Percentiles rank a stretch among this genome's conserved stretches.
phyloP scores from a whole-genome alignment of 2,113 vertebrate species.

The Ondatra zibethicus region DNA sequence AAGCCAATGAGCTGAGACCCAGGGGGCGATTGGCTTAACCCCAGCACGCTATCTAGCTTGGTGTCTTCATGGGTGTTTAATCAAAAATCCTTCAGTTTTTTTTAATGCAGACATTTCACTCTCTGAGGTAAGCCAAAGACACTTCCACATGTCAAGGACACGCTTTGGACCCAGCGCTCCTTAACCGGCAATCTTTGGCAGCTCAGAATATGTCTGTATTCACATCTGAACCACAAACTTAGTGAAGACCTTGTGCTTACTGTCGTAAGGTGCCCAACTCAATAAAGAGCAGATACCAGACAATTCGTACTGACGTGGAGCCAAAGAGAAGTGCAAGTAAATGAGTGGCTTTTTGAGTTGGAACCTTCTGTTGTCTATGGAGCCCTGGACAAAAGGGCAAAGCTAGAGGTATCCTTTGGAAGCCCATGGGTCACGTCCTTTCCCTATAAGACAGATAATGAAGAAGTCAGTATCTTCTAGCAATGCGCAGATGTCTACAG shows the following conservation, averaged over 20 bases:
- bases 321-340: constrained; percentile 30
- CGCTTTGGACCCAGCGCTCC: accelerated
- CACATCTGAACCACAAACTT: not conserved
- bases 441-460: not conserved
- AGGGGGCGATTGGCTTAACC: constrained; percentile 6
- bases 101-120: not conserved
- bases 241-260: not conserved
- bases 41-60: constrained; percentile 43
- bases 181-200: not conserved
- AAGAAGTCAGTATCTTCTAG: constrained; percentile 34
- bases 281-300: not conserved
- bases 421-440: not conserved
- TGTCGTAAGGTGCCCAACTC: not conserved
- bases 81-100: constrained; percentile 20
- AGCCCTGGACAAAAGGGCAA: not conserved
- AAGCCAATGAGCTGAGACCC: not conserved
- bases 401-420: not conserved
- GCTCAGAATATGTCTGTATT: not conserved
- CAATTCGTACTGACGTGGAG: not conserved
- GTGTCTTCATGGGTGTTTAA: not conserved
- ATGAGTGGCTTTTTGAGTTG: not conserved
- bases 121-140: not conserved
- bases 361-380: not conserved
- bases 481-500: not conserved
- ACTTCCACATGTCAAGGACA: not conserved